Evolutionary conservation across 2,888 invertebrate species (phyloP), one percentile per base, ranked within the genome.

Genomic region (Stenodema calcarata): DNA sequence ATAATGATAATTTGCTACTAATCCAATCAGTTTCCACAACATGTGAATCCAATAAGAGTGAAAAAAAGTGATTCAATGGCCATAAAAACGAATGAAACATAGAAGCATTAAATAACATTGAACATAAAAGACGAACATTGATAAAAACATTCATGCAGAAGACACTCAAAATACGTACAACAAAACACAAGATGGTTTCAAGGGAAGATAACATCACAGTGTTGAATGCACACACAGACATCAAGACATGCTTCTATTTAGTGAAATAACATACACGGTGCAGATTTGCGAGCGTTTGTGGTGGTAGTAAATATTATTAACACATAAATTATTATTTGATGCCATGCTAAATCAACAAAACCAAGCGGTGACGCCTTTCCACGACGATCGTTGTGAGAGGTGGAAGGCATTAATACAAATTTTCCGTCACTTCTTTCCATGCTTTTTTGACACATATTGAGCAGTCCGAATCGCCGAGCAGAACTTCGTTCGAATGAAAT

Each of bases 221-320:
- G 62, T 62, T 62, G 18, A 27, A 62, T 62, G 62, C 62, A 78
- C 41, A n/a, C n/a, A 78, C 78, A 78, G 23, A 44, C 18, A 54
- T 50, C 44, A 28, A 44, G 28, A 30, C 73, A 84, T 84, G 84
- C 84, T 7, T 75, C 84, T 84, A 73, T 84, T 84, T 44, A 69
- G 41, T 70, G 47, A 23, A 44, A 54, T 14, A 82, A n/a, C 23
- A 78, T 42, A 44, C 42, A 84, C 41, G 28, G 84, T 84, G 84
- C 84, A 47, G 54, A 44, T 30, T 80, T 73, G 84, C 73, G 30
- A 54, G 84, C 84, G 41, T 44, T 73, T 28, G 84, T 84, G 84
- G 28, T 84, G 84, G 84, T 84, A 84, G 84, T 84, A 16, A 47
- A 35, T 84, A 80, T 54, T 80, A 44, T 54, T 54, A 80, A 50